A percentile compares a stretch with the other conserved stretches of the same genome.
phyloP scores from a whole-genome alignment of 2,113 vertebrate species.

The Carlito syrichta region DNA sequence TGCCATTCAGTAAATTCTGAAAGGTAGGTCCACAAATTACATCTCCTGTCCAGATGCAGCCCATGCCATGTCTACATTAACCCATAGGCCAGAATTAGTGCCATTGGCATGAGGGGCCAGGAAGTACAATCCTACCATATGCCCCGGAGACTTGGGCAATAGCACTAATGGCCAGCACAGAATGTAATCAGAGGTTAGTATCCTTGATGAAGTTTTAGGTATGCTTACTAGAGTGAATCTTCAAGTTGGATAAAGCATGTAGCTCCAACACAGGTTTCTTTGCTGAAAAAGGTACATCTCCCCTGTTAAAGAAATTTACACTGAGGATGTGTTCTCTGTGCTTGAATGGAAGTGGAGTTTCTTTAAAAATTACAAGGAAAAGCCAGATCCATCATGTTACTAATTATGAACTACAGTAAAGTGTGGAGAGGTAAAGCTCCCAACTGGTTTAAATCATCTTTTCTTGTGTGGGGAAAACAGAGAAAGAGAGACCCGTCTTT shows the following conservation, averaged over 20 bases:
- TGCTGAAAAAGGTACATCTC: neutral
- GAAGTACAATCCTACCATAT: accelerated
- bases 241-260: neutral
- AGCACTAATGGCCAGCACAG: neutral
- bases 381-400: accelerated
- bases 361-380: neutral
- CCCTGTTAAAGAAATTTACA: neutral
- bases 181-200: accelerated
- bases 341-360: neutral
- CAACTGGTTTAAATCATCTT: accelerated
- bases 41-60: neutral
- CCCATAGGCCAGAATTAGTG: neutral
- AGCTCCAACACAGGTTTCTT: neutral
- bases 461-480: neutral
- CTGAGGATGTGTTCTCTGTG: neutral
- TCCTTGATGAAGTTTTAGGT: neutral
- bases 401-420: neutral
- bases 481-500: neutral
- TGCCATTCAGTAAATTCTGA: neutral
- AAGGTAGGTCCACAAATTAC: neutral
- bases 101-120: accelerated
- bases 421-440: neutral
- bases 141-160: accelerated
- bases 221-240: neutral
- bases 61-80: neutral